Percentiles rank a stretch among this genome's conserved stretches.
Evolutionary conservation across 1,140 invertebrate genomes (phyloP).

Genomic region (Ylistrum balloti): DNA sequence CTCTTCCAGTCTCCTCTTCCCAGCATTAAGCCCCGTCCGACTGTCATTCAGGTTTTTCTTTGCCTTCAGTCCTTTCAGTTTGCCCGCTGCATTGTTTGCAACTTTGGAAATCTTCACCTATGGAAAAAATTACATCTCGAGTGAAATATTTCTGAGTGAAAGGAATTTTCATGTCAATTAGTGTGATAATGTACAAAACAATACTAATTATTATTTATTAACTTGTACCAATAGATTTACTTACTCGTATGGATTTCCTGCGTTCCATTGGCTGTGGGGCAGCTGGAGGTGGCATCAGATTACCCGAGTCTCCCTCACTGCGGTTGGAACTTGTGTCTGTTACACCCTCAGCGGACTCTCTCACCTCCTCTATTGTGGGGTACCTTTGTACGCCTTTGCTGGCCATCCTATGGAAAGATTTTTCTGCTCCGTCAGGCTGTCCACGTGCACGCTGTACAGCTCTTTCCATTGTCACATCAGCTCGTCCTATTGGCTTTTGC

Average conservation of each 20-base stretch:
- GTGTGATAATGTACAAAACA: too few species aligned
- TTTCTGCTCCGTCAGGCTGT: slow-evolving; percentile 80
- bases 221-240: not conserved
- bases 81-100: slow-evolving; percentile 63
- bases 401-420: slow-evolving; percentile 69
- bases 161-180: not conserved
- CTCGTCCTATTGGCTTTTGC: slow-evolving; percentile 60
- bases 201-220: too few species aligned
- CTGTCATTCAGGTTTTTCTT: slow-evolving; percentile 68
- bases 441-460: slow-evolving; percentile 78
- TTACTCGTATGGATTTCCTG: slow-evolving; percentile 70
- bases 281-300: not conserved
- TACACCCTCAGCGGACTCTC: slow-evolving; percentile 56
- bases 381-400: slow-evolving; percentile 59
- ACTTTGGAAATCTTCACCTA: slow-evolving; percentile 58
- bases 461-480: slow-evolving; percentile 76
- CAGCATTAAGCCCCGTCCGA: slow-evolving; percentile 54
- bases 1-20: slow-evolving; percentile 70
- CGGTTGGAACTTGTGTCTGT: not conserved
- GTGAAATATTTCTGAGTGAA: not conserved
- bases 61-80: slow-evolving; percentile 71
- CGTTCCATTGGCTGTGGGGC: slow-evolving; percentile 62
- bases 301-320: slow-evolving; percentile 7
- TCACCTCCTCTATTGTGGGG: slow-evolving; percentile 47
- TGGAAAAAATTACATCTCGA: not conserved